These are phyloP conservation scores for Creontiades dilutus DNA, from an alignment of 2,888 invertebrate species.

Conservation along the genomic window DNA sequence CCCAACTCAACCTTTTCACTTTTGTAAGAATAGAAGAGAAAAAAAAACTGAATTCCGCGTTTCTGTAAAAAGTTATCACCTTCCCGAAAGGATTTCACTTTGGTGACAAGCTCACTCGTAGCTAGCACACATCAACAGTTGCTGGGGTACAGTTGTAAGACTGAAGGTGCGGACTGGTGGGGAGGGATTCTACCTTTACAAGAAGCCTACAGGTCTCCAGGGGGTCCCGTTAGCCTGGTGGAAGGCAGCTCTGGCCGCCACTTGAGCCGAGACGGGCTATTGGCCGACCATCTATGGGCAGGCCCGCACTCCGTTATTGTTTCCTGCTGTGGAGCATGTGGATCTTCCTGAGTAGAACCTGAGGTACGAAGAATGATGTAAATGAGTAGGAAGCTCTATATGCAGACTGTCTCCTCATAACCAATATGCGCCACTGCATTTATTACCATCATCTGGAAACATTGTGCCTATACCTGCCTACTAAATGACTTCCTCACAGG, in stretches of 20 bases:
- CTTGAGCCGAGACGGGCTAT: background rate
- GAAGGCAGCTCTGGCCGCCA: background rate
- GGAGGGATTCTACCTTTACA: conserved; percentile 23
- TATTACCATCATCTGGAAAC: background rate
- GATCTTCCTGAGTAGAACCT: background rate
- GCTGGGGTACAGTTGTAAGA: conserved; percentile 45
- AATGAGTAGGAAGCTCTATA: background rate
- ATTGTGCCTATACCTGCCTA: background rate
- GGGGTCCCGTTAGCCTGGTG: background rate
- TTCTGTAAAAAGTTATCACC: conserved; percentile 38
- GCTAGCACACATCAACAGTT: conserved; percentile 36
- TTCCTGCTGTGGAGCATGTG: background rate
- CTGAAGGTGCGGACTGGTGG: conserved; percentile 22
- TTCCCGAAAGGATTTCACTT: conserved; percentile 45
- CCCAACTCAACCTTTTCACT: conserved; percentile 29
- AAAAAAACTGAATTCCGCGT: conserved; percentile 38
- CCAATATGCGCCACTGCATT: background rate
- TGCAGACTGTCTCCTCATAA: background rate
- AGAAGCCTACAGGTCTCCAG: conserved; percentile 45
- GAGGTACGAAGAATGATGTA: background rate
- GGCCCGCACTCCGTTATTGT: conserved; percentile 12
- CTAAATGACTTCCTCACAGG: background rate
- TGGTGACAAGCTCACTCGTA: background rate
- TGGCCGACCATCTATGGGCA: conserved; percentile 24
- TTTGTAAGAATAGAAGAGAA: background rate